Percentiles rank a stretch among this genome's conserved stretches.
Evolutionary conservation across 2,797 vertebrate genomes (phyloP).

Genomic region (Okamejei kenojei): DNA sequence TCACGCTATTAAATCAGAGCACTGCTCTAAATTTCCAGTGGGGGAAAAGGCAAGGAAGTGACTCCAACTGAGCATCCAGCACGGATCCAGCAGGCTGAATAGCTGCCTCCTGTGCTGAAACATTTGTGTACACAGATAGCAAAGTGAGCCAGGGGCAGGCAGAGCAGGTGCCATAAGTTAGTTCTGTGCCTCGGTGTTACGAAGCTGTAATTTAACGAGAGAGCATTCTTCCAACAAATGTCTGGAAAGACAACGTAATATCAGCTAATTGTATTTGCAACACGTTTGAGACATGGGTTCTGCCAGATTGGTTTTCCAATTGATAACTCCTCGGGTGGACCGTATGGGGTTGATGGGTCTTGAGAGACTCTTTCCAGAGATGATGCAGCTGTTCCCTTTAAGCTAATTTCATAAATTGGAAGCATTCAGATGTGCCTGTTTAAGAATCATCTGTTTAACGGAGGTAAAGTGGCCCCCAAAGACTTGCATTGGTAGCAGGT

Average conservation of each 20-base stretch:
- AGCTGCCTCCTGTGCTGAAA: neutral
- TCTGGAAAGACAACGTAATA: neutral
- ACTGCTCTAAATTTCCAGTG: neutral
- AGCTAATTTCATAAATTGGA: conserved; percentile 63
- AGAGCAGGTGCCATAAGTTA: neutral
- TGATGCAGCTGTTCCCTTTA: conserved; percentile 70
- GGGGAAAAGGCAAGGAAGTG: neutral
- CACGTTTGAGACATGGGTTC: conserved; percentile 39
- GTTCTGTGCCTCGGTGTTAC: neutral
- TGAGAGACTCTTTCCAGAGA: conserved; percentile 65
- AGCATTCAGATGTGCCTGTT: conserved; percentile 48
- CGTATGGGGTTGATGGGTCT: conserved; percentile 57
- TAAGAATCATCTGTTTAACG: conserved; percentile 50
- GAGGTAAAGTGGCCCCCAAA: conserved; percentile 49
- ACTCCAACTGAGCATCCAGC: too few species aligned
- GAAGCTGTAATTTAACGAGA: neutral
- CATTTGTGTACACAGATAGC: too few species aligned
- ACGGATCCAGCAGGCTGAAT: neutral
- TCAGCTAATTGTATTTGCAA: conserved; percentile 7
- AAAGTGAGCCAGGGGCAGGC: neutral
- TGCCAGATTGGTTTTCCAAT: conserved; percentile 60
- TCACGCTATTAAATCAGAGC: neutral
- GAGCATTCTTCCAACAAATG: neutral
- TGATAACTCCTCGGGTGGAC: conserved; percentile 68
- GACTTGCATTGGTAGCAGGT: conserved; percentile 57